Percentiles rank a stretch among this genome's conserved stretches.
phyloP scores from a whole-genome alignment of 2,797 vertebrate genomes.

The Cossypha dichroa region DNA sequence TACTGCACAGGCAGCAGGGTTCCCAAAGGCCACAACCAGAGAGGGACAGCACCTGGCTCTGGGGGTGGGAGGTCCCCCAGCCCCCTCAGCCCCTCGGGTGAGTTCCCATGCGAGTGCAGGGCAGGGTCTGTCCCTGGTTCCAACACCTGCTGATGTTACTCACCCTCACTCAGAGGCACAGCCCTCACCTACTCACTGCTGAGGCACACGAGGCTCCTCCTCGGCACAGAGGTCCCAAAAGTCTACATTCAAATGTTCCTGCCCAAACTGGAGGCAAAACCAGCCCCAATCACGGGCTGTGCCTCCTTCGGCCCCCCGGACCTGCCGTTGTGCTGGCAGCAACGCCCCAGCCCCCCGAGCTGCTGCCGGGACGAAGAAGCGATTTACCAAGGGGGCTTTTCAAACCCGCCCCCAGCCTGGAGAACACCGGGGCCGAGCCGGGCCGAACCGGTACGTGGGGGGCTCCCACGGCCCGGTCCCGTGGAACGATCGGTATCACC shows the following conservation, averaged over 20 bases:
- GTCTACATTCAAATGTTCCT: not conserved
- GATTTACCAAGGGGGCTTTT: not conserved
- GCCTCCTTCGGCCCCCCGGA: not conserved
- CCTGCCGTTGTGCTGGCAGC: not conserved
- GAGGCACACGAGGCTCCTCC: not conserved
- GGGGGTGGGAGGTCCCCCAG: not conserved
- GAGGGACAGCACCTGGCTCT: not conserved
- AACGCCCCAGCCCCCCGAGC: not conserved
- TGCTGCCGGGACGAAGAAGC: accelerated
- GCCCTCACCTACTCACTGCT: not conserved
- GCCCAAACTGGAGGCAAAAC: not conserved
- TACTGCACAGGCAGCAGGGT: not conserved
- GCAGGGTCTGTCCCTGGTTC: not conserved
- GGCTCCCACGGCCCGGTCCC: not conserved
- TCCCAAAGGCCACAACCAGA: not conserved
- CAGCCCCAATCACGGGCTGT: accelerated
- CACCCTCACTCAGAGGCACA: not conserved
- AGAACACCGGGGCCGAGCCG: not conserved
- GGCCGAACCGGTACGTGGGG: not conserved
- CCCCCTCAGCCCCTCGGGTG: not conserved
- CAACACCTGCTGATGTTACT: not conserved
- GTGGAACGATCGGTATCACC: too few relatives aligned
- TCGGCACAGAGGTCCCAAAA: accelerated
- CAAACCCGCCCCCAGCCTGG: not conserved
- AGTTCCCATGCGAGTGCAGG: not conserved